These are phyloP conservation scores for Dolichotis patagonum DNA, from an alignment of 2,113 vertebrate genomes.

Conservation along the genomic window DNA sequence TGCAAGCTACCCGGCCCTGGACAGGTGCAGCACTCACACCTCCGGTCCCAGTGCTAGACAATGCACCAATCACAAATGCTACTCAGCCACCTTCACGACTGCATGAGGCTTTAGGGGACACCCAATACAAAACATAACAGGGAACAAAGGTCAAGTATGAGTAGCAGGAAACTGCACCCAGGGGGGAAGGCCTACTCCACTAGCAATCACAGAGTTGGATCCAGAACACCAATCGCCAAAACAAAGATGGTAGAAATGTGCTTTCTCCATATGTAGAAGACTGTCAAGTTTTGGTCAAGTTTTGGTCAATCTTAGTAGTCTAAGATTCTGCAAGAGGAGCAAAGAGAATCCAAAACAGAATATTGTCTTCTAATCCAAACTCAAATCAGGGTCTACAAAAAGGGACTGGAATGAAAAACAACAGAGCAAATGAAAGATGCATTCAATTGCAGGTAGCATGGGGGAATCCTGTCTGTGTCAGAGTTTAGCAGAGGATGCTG, in stretches of 20 bases:
- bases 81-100: too few relatives aligned
- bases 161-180: not conserved
- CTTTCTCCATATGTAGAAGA: not conserved
- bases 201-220: not conserved
- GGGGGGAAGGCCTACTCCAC: not conserved
- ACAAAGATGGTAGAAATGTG: not conserved
- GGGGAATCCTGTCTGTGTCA: not conserved
- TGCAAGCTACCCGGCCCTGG: too few relatives aligned
- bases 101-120: too few relatives aligned
- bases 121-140: too few relatives aligned
- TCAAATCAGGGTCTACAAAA: not conserved
- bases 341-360: not conserved
- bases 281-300: not conserved
- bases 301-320: too few relatives aligned
- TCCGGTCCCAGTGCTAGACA: too few relatives aligned
- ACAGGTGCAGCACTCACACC: too few relatives aligned
- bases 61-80: too few relatives aligned
- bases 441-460: not conserved
- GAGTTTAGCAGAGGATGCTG: not conserved
- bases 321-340: not conserved
- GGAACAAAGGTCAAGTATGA: not conserved
- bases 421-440: not conserved
- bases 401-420: not conserved
- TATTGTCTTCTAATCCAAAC: not conserved
- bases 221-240: not conserved